phyloP scores from a whole-genome alignment of 2,113 vertebrate species.

The Pteronura brasiliensis region DNA sequence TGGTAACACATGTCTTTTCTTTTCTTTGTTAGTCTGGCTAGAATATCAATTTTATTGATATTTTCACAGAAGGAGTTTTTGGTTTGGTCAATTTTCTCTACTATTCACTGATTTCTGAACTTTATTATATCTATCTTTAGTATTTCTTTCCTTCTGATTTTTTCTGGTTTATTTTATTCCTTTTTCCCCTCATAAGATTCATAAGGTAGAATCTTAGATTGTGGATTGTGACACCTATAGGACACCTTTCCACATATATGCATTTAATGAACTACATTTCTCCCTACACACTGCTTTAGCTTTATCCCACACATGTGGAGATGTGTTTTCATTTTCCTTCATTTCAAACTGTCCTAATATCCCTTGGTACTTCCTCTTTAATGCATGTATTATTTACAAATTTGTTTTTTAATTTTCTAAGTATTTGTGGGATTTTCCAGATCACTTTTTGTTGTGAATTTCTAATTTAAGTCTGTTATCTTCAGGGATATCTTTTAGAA shows the following conservation, averaged over 20 bases:
- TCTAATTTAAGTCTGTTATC: neutral
- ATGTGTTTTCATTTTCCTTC: neutral
- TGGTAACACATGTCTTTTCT: neutral
- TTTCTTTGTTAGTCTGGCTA: neutral
- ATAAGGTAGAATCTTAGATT: neutral
- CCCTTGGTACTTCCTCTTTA: neutral
- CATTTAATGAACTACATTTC: neutral
- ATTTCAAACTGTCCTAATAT: neutral
- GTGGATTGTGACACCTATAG: neutral
- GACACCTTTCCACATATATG: neutral
- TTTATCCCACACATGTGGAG: neutral
- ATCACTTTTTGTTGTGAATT: neutral
- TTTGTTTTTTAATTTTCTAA: neutral
- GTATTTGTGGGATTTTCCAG: neutral
- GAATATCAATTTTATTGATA: neutral
- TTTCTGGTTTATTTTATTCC: neutral
- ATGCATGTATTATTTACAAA: neutral
- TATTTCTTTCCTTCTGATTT: conserved; percentile 16
- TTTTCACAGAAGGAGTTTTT: neutral
- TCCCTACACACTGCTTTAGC: neutral
- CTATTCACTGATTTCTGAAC: conserved; percentile 20
- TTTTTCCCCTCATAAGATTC: neutral
- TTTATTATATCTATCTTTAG: conserved; percentile 8
- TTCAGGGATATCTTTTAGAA: neutral
- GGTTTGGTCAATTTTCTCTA: conserved; percentile 11